phyloP scores from a whole-genome alignment of 2,888 invertebrate genomes.

The Eupithecia subfuscata region DNA sequence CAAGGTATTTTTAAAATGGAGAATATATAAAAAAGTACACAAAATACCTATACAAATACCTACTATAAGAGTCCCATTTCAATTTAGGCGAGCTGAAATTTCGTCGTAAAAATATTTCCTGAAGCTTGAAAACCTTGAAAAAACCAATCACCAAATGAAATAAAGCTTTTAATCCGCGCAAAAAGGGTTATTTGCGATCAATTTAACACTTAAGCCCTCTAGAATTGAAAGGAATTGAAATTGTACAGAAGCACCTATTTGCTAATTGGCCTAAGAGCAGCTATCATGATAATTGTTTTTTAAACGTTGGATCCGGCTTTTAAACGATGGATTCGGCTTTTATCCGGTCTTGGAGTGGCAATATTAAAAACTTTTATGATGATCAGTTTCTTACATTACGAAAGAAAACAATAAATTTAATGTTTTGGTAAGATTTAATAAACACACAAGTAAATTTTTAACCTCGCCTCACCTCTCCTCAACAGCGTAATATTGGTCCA shows the following conservation, averaged over 20 bases:
- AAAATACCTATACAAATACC: too few relatives aligned
- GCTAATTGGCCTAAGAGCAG: constrained; percentile 31
- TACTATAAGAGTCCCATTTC: too few relatives aligned
- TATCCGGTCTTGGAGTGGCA: background rate
- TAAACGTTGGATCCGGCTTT: constrained; percentile 4
- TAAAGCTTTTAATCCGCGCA: constrained; percentile 9
- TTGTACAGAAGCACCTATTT: constrained; percentile 32
- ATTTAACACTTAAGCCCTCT: constrained; percentile 31
- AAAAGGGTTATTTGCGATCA: constrained; percentile 32
- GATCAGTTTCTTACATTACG: background rate
- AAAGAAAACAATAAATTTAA: background rate
- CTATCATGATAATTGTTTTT: constrained; percentile 12
- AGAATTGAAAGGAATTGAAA: constrained; percentile 32
- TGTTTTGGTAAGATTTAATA: background rate
- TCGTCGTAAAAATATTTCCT: background rate
- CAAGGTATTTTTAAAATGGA: too few relatives aligned
- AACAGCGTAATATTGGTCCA: too few relatives aligned
- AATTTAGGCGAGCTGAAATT: background rate
- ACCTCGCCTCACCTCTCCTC: too few relatives aligned
- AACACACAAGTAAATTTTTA: background rate
- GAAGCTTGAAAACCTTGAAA: background rate
- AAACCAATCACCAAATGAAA: constrained; percentile 11
- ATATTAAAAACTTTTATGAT: background rate
- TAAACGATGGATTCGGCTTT: constrained; percentile 3
- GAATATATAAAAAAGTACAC: too few relatives aligned